Conservation (phyloP, 2,888 invertebrate species). For the Pristionchus maxplancki region DNA sequence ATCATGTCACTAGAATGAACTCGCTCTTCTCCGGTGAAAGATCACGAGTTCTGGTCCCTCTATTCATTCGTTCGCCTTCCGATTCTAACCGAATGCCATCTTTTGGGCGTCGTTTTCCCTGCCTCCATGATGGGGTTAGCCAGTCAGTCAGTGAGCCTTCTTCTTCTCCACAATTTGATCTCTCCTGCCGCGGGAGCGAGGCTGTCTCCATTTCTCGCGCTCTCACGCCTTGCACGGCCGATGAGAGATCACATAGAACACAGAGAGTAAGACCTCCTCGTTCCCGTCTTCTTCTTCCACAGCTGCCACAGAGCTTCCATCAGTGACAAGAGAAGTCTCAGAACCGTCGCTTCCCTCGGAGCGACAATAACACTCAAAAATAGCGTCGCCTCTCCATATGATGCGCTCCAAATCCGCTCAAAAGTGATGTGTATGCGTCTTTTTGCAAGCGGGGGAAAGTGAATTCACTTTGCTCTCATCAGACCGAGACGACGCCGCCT, state of each 20-base stretch:
- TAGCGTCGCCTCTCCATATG: slow-evolving; percentile 3
- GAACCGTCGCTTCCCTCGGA: not conserved
- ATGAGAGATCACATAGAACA: not conserved
- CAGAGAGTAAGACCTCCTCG: not conserved
- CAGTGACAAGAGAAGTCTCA: not conserved
- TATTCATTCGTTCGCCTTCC: not conserved
- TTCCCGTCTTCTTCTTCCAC: not conserved
- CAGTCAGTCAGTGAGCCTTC: slow-evolving; percentile 12
- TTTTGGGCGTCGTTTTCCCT: slow-evolving; percentile 2
- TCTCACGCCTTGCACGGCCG: not conserved
- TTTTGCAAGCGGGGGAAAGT: not conserved
- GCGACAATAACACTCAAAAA: not conserved
- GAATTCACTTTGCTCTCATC: slow-evolving; percentile 9
- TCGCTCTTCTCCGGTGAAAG: not conserved
- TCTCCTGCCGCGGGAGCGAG: not conserved
- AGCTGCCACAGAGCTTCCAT: not conserved
- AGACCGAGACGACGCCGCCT: not conserved
- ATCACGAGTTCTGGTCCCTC: not conserved
- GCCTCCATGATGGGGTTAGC: slow-evolving; percentile 22
- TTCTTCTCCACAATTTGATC: slow-evolving; percentile 7
- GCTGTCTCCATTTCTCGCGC: not conserved
- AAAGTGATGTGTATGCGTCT: not conserved
- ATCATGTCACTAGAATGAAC: not conserved
- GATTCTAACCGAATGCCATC: slow-evolving; percentile 15
- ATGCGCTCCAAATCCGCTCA: not conserved